Evolutionary conservation across 2,113 vertebrate genomes (phyloP).

Genomic region (Catharus fuscescens): DNA sequence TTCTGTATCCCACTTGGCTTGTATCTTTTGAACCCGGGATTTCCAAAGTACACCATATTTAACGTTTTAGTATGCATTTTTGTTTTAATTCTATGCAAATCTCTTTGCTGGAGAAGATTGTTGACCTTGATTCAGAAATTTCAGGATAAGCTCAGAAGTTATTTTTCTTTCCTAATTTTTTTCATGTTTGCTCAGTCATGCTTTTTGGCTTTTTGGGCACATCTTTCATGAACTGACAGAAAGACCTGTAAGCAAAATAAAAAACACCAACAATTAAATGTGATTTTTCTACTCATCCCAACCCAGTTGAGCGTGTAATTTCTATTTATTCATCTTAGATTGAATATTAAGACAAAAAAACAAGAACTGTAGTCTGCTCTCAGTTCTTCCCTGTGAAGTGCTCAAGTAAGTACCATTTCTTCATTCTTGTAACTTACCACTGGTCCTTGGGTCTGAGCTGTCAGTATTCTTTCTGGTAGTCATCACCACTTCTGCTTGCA

Average conservation of each 20-base stretch:
- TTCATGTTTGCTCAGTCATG: neutral
- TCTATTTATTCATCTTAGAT: neutral
- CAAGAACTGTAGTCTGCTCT: neutral
- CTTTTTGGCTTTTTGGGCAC: neutral
- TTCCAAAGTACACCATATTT: neutral
- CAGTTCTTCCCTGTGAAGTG: neutral
- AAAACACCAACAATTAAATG: neutral
- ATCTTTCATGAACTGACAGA: neutral
- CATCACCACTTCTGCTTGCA: neutral
- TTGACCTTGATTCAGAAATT: neutral
- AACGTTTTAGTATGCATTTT: neutral
- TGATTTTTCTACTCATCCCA: neutral
- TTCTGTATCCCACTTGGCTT: neutral
- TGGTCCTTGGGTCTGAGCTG: neutral
- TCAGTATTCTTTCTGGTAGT: neutral
- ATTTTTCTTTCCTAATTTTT: neutral
- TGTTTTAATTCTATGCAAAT: neutral
- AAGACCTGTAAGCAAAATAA: neutral
- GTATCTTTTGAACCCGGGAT: neutral
- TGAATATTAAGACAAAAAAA: neutral
- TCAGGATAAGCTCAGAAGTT: neutral
- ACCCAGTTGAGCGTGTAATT: neutral
- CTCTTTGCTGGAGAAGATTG: neutral
- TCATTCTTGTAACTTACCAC: neutral
- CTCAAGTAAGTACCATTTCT: neutral